These are phyloP conservation scores for Zosterops borbonicus DNA, from an alignment of 2,113 vertebrate genomes.

Conservation along the genomic window DNA sequence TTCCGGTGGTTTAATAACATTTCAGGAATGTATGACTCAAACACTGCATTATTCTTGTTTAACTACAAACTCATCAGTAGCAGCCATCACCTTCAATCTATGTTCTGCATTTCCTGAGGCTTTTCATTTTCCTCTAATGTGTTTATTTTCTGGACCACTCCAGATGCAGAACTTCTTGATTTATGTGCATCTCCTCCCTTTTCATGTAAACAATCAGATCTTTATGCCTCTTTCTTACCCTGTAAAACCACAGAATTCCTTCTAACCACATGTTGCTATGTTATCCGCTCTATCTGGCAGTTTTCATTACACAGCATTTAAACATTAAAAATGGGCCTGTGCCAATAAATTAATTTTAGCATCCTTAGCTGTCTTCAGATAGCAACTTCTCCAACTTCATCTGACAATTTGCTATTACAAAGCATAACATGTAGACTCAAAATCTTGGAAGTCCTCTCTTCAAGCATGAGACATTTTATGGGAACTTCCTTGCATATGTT, in stretches of 20 bases:
- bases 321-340: background rate
- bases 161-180: background rate
- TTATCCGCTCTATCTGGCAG: background rate
- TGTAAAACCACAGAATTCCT: constrained; percentile 15
- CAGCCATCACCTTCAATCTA: background rate
- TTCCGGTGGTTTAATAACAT: constrained; percentile 9
- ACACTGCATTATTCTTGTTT: background rate
- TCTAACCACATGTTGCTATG: background rate
- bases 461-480: background rate
- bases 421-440: background rate
- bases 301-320: background rate
- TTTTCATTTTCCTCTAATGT: background rate
- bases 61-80: background rate
- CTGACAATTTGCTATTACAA: background rate
- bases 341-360: background rate
- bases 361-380: background rate
- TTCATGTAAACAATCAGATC: background rate
- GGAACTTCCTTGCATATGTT: background rate
- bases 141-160: background rate
- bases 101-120: background rate
- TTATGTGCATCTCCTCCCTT: background rate
- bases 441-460: background rate
- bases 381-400: background rate
- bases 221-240: background rate
- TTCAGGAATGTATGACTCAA: background rate